These are phyloP conservation scores for Catamblyrhynchus diadema DNA, from an alignment of 2,797 vertebrate genomes.

Conservation along the genomic window DNA sequence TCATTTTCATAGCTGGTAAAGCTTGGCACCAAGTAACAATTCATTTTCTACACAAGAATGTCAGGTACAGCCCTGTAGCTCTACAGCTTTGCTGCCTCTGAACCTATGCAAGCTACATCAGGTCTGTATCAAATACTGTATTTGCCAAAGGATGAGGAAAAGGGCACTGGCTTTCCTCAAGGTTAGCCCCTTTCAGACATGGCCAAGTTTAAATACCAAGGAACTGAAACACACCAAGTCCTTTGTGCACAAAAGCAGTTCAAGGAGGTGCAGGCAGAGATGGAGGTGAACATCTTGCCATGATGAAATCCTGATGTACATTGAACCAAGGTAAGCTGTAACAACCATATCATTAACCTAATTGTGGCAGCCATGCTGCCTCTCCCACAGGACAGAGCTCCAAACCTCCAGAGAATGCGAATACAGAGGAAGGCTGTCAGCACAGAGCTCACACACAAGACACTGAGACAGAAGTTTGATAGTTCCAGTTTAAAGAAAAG, in stretches of 20 bases:
- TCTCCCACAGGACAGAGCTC: background rate
- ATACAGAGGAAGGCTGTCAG: background rate
- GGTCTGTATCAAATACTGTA: background rate
- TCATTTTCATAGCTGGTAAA: background rate
- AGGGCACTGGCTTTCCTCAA: background rate
- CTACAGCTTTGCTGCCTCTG: background rate
- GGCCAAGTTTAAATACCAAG: background rate
- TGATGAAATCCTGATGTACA: background rate
- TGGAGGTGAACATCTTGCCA: background rate
- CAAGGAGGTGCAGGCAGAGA: background rate
- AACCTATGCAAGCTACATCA: background rate
- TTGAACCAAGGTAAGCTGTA: background rate
- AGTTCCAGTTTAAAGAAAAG: background rate
- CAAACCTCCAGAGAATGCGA: background rate
- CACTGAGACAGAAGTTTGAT: background rate
- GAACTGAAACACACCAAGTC: background rate
- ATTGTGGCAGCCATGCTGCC: background rate
- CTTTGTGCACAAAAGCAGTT: background rate
- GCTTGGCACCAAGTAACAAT: background rate
- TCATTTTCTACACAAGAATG: background rate
- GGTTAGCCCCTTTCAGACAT: background rate
- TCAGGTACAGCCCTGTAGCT: background rate
- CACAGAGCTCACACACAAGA: background rate
- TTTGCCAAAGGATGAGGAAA: background rate
- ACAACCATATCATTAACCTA: background rate